These are phyloP conservation scores for Gulo gulo DNA, from an alignment of 2,113 vertebrate species.

Conservation along the genomic window DNA sequence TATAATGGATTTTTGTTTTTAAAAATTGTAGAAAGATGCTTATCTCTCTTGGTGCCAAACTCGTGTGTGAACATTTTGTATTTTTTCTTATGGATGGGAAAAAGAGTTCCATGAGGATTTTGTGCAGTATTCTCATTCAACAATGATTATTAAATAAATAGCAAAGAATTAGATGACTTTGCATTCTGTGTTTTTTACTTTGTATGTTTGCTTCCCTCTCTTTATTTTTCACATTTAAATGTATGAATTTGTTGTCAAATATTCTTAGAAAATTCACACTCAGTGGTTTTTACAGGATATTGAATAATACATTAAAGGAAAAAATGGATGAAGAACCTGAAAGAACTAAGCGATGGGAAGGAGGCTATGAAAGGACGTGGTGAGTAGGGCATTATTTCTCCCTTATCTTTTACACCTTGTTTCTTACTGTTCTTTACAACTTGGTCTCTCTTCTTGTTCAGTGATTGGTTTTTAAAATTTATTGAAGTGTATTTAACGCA, in stretches of 20 bases:
- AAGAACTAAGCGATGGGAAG: conserved; percentile 96
- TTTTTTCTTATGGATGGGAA: not conserved
- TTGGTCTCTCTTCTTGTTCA: not conserved
- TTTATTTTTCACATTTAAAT: conserved; percentile 16
- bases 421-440: not conserved
- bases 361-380: conserved; percentile 99
- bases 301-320: conserved; percentile 10
- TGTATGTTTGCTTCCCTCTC: not conserved
- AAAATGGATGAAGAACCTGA: conserved; percentile 97
- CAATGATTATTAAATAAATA: not conserved
- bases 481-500: conserved; percentile 11
- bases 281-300: conserved; percentile 35
- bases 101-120: not conserved
- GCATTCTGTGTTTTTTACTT: not conserved
- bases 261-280: not conserved
- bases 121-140: not conserved
- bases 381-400: conserved; percentile 56
- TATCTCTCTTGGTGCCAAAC: not conserved
- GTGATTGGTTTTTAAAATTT: not conserved
- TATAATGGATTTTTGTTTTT: not conserved
- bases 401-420: not conserved
- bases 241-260: not conserved
- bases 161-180: not conserved
- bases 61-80: not conserved
- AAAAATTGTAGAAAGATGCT: not conserved